These are phyloP conservation scores for Blomia tropicalis DNA, from an alignment of 2,888 invertebrate species.

Conservation along the genomic window DNA sequence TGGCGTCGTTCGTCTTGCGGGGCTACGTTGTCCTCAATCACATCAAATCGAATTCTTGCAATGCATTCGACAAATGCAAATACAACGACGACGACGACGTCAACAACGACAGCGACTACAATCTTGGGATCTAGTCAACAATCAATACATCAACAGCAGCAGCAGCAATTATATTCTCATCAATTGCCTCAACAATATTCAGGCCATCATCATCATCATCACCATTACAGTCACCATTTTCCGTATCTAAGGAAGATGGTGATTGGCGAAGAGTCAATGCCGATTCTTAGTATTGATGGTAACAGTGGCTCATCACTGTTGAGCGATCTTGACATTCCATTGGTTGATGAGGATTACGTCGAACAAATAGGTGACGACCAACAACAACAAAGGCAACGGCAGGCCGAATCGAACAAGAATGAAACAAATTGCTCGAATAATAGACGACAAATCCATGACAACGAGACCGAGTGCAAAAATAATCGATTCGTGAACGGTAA, in stretches of 20 bases:
- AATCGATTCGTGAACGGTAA: too few relatives aligned
- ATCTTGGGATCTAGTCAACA: too few relatives aligned
- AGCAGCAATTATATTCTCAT: too few relatives aligned
- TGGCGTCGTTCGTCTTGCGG: slow-evolving; percentile 8
- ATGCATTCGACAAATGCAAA: background rate
- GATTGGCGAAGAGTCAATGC: slow-evolving; percentile 4
- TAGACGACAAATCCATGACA: too few relatives aligned
- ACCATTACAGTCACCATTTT: slow-evolving; percentile 3
- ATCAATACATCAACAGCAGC: too few relatives aligned
- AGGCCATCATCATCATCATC: background rate
- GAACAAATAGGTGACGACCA: background rate
- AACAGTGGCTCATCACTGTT: too few relatives aligned
- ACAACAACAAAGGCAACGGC: too few relatives aligned
- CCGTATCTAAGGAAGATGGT: slow-evolving; percentile 9
- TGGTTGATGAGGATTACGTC: background rate
- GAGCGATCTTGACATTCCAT: slow-evolving; percentile 1
- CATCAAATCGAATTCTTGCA: background rate
- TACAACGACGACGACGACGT: background rate
- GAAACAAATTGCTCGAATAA: too few relatives aligned
- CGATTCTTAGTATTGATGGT: background rate
- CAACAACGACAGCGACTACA: background rate
- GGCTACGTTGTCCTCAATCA: background rate
- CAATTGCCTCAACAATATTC: background rate
- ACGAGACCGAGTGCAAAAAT: too few relatives aligned
- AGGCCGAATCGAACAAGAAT: too few relatives aligned